Conservation (phyloP, 2,113 vertebrate genomes). For the Hyaena hyaena region DNA sequence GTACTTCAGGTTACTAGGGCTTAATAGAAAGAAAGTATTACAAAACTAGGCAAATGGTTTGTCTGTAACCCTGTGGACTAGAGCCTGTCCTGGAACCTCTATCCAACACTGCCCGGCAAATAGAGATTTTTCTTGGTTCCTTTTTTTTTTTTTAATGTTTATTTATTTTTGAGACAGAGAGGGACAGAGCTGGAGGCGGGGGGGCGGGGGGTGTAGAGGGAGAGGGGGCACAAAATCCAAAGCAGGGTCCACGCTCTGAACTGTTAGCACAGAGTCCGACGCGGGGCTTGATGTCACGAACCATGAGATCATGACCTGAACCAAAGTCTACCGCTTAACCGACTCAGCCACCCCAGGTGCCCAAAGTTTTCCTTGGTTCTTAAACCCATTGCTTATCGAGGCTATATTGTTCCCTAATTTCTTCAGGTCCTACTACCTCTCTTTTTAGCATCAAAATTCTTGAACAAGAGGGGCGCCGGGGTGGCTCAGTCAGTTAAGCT, state of each 20-base stretch:
- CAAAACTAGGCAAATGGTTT: accelerated
- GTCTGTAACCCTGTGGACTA: neutral
- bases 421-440: neutral
- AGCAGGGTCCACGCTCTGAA: no score
- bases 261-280: no score
- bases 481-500: no score
- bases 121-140: neutral
- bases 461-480: neutral
- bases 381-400: neutral
- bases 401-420: neutral
- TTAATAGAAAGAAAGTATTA: neutral
- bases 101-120: neutral
- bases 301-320: no score
- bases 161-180: no score
- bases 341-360: no score
- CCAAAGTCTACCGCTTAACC: no score
- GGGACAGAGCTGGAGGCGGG: no score
- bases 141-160: no score
- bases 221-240: no score
- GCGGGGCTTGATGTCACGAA: no score
- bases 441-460: neutral
- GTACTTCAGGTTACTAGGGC: neutral
- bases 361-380: neutral
- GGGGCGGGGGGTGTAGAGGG: no score
- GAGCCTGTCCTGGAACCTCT: neutral